phyloP scores from a whole-genome alignment of 2,888 invertebrate species.

The Stegana nigrithorax region DNA sequence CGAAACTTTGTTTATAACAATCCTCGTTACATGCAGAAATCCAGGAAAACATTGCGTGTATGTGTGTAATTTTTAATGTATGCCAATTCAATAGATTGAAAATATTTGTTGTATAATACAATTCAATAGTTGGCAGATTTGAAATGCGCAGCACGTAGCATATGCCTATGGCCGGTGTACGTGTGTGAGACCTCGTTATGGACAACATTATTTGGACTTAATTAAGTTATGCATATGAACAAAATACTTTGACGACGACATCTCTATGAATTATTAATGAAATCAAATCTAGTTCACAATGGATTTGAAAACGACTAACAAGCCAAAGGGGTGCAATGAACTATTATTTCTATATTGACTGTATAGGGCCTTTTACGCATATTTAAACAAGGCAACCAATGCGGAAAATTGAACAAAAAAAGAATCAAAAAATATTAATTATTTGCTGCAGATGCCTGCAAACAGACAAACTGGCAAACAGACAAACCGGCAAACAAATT shows the following conservation, averaged over 20 bases:
- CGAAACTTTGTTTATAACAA: background rate
- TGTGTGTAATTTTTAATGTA: too few species aligned
- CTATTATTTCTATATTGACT: too few species aligned
- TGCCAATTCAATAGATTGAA: background rate
- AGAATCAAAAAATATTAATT: background rate
- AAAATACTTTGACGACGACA: background rate
- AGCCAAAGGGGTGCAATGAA: constrained; percentile 17
- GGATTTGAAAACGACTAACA: background rate
- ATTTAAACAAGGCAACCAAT: too few species aligned
- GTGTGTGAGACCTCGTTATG: constrained; percentile 9
- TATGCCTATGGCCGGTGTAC: background rate
- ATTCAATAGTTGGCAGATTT: background rate
- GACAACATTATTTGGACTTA: background rate
- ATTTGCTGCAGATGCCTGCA: too few species aligned
- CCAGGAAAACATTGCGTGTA: too few species aligned
- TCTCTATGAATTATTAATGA: constrained; percentile 11
- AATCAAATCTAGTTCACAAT: constrained; percentile 7
- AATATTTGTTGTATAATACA: background rate
- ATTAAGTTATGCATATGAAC: constrained; percentile 2
- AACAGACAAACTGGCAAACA: too few species aligned
- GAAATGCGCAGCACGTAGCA: background rate
- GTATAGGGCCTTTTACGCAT: too few species aligned
- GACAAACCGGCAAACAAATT: background rate
- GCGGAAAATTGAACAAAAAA: too few species aligned
- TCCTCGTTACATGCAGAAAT: too few species aligned